phyloP scores from a whole-genome alignment of 2,888 invertebrate genomes.

The Drosophila acutilabella region DNA sequence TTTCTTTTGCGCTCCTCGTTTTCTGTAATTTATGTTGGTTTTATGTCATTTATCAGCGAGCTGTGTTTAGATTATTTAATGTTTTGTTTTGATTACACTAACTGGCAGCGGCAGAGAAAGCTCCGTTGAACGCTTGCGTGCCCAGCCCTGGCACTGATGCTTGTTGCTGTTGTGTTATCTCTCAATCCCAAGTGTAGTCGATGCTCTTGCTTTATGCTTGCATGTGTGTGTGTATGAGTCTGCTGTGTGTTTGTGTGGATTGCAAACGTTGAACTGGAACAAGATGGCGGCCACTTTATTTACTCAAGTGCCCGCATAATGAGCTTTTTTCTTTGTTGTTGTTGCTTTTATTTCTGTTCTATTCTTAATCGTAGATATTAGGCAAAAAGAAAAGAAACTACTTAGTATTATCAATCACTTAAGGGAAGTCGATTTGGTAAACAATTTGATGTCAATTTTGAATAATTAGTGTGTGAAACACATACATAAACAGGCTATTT shows the following conservation, averaged over 20 bases:
- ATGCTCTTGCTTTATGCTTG: constrained; percentile 26
- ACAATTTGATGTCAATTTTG: constrained; percentile 10
- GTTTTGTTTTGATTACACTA: constrained; percentile 51
- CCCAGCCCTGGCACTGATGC: constrained; percentile 31
- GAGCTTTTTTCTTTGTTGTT: constrained; percentile 41
- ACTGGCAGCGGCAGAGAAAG: constrained; percentile 40
- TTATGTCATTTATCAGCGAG: constrained; percentile 57
- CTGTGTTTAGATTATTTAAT: constrained; percentile 62
- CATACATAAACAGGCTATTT: constrained; percentile 47
- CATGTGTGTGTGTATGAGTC: constrained; percentile 14
- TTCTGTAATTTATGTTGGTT: constrained; percentile 14
- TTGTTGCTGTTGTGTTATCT: constrained; percentile 33
- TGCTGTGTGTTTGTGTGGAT: constrained; percentile 44
- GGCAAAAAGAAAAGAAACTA: not conserved
- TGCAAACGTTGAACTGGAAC: constrained; percentile 55
- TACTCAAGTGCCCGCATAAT: constrained; percentile 47
- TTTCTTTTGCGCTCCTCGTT: constrained; percentile 5
- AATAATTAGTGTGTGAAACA: constrained; percentile 10
- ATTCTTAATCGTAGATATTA: constrained; percentile 24
- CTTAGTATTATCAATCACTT: constrained; percentile 25
- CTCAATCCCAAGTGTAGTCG: constrained; percentile 47
- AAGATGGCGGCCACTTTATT: constrained; percentile 58
- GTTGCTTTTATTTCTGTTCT: constrained; percentile 1
- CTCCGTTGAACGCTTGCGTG: constrained; percentile 5
- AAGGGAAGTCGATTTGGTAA: constrained; percentile 30